Evolutionary conservation across 2,797 vertebrate species (phyloP).

Genomic region (Chanos chanos): DNA sequence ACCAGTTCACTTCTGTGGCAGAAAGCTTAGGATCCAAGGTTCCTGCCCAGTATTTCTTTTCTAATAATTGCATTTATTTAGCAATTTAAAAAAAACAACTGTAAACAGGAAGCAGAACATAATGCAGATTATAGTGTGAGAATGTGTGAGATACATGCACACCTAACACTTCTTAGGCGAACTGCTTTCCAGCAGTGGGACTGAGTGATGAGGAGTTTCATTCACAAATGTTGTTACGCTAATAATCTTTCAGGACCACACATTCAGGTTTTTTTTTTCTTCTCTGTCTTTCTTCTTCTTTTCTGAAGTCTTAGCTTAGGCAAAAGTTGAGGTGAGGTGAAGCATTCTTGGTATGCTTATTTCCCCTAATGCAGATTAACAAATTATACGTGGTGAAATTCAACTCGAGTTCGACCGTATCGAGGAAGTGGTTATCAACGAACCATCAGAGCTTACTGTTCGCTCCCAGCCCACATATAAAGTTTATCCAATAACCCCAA

Average conservation of each 20-base stretch:
- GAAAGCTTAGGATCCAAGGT: too few relatives aligned
- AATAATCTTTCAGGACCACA: slow-evolving; percentile 18
- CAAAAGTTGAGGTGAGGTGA: slow-evolving; percentile 72
- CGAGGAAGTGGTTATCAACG: slow-evolving; percentile 59
- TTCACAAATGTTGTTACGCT: not conserved
- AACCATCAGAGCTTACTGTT: slow-evolving; percentile 47
- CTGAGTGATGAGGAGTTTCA: not conserved
- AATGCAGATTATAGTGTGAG: too few relatives aligned
- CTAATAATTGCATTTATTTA: too few relatives aligned
- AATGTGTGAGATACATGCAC: too few relatives aligned
- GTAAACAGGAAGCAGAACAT: too few relatives aligned
- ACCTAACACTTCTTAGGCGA: too few relatives aligned
- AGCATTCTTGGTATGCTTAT: slow-evolving; percentile 71
- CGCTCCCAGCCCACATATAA: slow-evolving; percentile 35
- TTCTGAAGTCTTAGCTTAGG: not conserved
- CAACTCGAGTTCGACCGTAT: slow-evolving; percentile 36
- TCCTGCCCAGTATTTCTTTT: too few relatives aligned
- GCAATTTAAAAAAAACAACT: too few relatives aligned
- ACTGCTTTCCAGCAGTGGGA: not conserved
- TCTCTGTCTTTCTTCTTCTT: not conserved
- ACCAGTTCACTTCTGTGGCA: too few relatives aligned
- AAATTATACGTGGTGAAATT: slow-evolving; percentile 68
- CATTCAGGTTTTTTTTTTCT: slow-evolving; percentile 18
- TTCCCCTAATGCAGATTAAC: slow-evolving; percentile 69
- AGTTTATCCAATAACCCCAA: slow-evolving; percentile 20